These are phyloP conservation scores for Lomographa bimaculata DNA, from an alignment of 2,888 invertebrate genomes.

Conservation along the genomic window DNA sequence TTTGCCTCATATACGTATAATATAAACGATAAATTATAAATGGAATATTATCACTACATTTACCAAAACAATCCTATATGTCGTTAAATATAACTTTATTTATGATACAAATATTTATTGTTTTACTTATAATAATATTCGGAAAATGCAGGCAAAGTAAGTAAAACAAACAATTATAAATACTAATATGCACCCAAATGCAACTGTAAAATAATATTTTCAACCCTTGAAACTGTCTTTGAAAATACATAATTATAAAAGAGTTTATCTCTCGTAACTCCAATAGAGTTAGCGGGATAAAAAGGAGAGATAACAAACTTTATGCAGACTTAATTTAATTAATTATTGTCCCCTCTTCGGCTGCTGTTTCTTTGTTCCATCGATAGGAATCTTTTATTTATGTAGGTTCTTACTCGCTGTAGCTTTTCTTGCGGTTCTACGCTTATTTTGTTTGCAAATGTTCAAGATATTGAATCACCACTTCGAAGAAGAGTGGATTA, in stretches of 20 bases:
- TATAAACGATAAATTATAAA: too few relatives aligned
- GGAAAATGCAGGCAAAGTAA: too few relatives aligned
- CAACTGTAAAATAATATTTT: too few relatives aligned
- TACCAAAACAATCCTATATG: too few relatives aligned
- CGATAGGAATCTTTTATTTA: slow-evolving; percentile 53
- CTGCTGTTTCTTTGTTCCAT: slow-evolving; percentile 44
- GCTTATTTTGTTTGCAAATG: slow-evolving; percentile 35
- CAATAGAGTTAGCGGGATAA: slow-evolving; percentile 44
- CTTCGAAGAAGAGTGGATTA: slow-evolving; percentile 24
- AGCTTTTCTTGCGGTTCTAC: slow-evolving; percentile 31
- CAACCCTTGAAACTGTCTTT: too few relatives aligned
- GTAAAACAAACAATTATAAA: too few relatives aligned
- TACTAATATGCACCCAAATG: too few relatives aligned
- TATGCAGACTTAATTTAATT: slow-evolving; percentile 64
- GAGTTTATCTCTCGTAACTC: slow-evolving; percentile 40
- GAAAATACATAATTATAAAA: slow-evolving; percentile 41
- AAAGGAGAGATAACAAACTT: slow-evolving; percentile 59
- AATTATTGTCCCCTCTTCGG: slow-evolving; percentile 51
- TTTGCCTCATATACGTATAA: too few relatives aligned
- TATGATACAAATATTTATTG: too few relatives aligned
- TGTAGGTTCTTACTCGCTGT: slow-evolving; percentile 35
- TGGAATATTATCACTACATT: too few relatives aligned
- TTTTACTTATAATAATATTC: too few relatives aligned
- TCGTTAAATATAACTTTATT: too few relatives aligned
- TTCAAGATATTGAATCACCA: slow-evolving; percentile 30